Base-by-base conservation (phyloP, 2,113 vertebrate species). In the Gambusia holbrooki region DNA sequence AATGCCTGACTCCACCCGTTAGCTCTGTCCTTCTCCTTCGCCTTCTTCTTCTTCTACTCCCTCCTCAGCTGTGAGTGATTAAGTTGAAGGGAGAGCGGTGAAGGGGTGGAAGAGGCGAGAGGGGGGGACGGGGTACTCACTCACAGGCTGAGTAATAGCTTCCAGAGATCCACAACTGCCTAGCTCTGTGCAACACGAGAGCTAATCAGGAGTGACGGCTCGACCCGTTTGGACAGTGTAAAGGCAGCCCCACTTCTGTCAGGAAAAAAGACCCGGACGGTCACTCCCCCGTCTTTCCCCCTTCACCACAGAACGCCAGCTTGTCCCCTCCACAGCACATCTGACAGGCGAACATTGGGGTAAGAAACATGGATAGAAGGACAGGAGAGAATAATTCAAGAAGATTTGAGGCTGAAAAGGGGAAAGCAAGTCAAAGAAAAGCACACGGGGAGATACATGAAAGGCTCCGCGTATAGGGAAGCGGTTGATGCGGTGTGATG, bases 141-240 rank as follows among this genome's bases (percentile, higher is more conserved):
- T 92, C 89, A 96, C 95, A 94, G 96, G 94, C 96, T 96, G 96
- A 97, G 96, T 97, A 98, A 98, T 98, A 95, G 96, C 94, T 97
- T 98, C 97, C 97, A 98, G 96, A 97, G 96, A 95, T 95, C 94
- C 94, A 93, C 94, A 94, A 84, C 88, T 89, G 79, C 74, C 77
- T 28, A 84, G 90, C 83, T 90, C 92, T 93, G 90, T 84, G 85
- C 95, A 96, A 94, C 94, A 95, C 94, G 94, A 92, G 83, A 86
- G 80, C 96, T 98, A 98, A 98, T 98, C 96, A 96, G 95, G 97
- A 98, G 95, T 96, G 97, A 98, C 96, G 96, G 96, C 96, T 96
- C 95, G 95, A 95, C 95, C 89, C 73, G 95, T 95, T 96, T 96
- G 95, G 96, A 95, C 96, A 96, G 96, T 96, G 96, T 97, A 97